Base-by-base conservation (phyloP, 2,888 invertebrate genomes). In the Sipha maydis region DNA sequence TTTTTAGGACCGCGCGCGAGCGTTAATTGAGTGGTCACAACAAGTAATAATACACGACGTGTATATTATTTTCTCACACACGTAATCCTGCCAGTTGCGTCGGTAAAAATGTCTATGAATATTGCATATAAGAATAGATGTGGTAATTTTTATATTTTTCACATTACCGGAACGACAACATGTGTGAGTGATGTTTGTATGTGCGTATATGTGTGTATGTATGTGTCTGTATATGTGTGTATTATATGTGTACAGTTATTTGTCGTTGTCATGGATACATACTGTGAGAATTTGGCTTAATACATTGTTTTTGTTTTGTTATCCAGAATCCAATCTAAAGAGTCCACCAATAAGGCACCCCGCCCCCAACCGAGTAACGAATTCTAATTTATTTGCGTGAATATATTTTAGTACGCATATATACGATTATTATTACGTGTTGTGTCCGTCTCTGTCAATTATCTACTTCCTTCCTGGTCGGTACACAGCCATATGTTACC, bases 361-460 rank as follows among this genome's bases (percentile, higher is more conserved):
- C 78, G 28, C 85, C 56, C 80, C 75, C 80, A 67, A n/a, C 54
- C 73, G 69, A 31, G 38, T 88, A 88, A 88, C 80, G 73, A 88
- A 88, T 88, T 88, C 88, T 82, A 88, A 88, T 88, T 88, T 88
- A 88, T 88, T 88, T 67, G 88, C 88, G 88, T 88, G 88, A 88
- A 88, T 88, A 88, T 88, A 82, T 88, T 34, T 77, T 85, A 61
- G 69, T 67, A 14, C 71, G 17, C 28, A 38, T 31, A 8, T 17
- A 56, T 84, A 84, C 75, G 75, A 84, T 71, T 77, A 77, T 71
- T 80, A 75, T 71, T 80, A 75, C 80, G 85, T 48, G 77, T 79
- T 80, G 77, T 75, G 41, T 78, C 48, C 76, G 54, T 82, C 61
- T 67, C 82, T 82, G 80, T 88, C 88, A 88, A 88, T 88, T 88